Base-by-base conservation (phyloP, 1,140 invertebrate species). In the Hirudo medicinalis region DNA sequence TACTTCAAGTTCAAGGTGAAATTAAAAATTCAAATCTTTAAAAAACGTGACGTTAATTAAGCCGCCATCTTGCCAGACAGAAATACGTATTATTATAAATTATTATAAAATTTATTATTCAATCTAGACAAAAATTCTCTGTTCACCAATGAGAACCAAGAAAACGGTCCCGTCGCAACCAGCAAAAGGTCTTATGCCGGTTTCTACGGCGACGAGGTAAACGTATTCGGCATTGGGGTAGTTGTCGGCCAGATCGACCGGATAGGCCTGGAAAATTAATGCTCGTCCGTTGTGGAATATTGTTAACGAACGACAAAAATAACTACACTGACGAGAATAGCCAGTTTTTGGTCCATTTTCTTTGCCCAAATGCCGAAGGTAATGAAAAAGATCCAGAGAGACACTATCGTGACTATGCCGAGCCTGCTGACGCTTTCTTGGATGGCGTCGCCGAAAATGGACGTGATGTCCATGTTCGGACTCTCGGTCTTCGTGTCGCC, bases 321-420 rank as follows among this genome's bases (percentile, higher is more conserved):
- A 20, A 63, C 22, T 20, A 13, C 2, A 25, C 29, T 11, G 29
- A 63, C 57, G 8, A 63, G 57, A n/a, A 25, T 63, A 6, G 22
- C 29, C 57, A 63, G 29, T 32, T 63, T 63, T 32, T 25, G 29
- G 29, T 63, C 57, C 57, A 32, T 63, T 22, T 63, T 25, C 57
- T 63, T 63, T 32, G 57, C 57, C 57, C 57, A 63, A 63, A 32
- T 32, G 29, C 57, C 57, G 19, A 63, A 63, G 11, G 17, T 25
- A 32, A 63, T 25, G 17, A 63, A 63, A 63, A 63, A 63, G 22
- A 63, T 63, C 57, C 57, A 63, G 6, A 63, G 8, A 63, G 29
- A 63, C 9, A 15, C 8, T 32, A 63, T 11, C 1, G 57, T 63
- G 1, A 25, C 11, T n/a, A 63, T 13, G 22, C 57, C 57, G 3